phyloP scores from a whole-genome alignment of 2,888 invertebrate genomes.

The Drosophila kokeensis region DNA sequence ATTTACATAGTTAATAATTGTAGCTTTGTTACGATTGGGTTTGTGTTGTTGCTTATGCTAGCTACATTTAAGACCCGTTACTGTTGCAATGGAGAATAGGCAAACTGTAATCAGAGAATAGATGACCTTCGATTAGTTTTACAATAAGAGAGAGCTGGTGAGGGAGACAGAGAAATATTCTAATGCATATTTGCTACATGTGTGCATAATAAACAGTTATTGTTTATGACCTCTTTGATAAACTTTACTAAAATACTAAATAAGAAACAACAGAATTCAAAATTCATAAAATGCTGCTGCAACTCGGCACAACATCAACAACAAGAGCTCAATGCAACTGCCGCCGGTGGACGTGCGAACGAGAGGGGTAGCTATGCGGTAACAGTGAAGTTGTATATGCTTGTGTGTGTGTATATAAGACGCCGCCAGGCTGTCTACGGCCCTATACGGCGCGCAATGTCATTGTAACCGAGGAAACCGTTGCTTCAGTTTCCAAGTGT shows the following conservation, averaged over 20 bases:
- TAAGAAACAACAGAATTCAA: conserved; percentile 27
- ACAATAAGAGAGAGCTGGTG: background rate
- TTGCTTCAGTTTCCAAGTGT: conserved; percentile 39
- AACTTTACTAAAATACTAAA: conserved; percentile 52
- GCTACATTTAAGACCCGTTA: conserved; percentile 68
- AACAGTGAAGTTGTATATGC: conserved; percentile 64
- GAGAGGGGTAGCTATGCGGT: conserved; percentile 63
- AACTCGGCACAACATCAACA: conserved; percentile 42
- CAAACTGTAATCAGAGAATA: conserved; percentile 53
- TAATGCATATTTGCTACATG: background rate
- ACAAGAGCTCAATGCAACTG: conserved; percentile 37
- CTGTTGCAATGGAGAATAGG: conserved; percentile 65
- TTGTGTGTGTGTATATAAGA: conserved; percentile 39
- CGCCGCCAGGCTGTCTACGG: conserved; percentile 75
- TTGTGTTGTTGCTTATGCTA: conserved; percentile 57
- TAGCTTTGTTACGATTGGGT: conserved; percentile 35
- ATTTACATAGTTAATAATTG: conserved; percentile 59
- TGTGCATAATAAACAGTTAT: conserved; percentile 9
- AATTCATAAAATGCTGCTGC: conserved; percentile 25
- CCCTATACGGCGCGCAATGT: conserved; percentile 67
- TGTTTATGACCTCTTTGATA: conserved; percentile 36
- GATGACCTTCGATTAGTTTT: conserved; percentile 42
- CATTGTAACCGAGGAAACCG: conserved; percentile 73
- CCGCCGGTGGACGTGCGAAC: conserved; percentile 43
- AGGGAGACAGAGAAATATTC: background rate